Evolutionary conservation across 2,888 invertebrate species (phyloP), one percentile per base, ranked within the genome.

Genomic region (Synergus japonicus): DNA sequence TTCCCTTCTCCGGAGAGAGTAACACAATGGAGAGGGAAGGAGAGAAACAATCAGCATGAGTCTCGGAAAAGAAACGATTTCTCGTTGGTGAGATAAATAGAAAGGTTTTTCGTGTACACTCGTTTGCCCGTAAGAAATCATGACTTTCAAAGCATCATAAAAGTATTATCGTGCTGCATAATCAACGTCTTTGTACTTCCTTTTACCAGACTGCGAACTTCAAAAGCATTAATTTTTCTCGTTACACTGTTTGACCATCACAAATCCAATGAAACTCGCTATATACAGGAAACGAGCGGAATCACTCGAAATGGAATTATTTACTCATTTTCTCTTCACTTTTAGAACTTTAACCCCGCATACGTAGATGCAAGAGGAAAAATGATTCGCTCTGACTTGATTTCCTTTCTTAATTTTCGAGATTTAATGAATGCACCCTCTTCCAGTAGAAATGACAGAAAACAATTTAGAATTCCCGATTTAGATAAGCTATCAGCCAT

Each of bases 21-120:
- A 78, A 76, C 37, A 73, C 49, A 73, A 29, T 73, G 29, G 0
- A 54, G 4, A 73, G n/a, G 69, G 13, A 73, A 73, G 73, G 73
- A 73, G 54, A 73, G 73, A 73, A 73, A 73, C 73, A 73, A 73
- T 73, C 73, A 73, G 49, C 73, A 58, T 73, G 73, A 73, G 73
- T 73, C 73, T 73, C 5, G 54, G 54, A 73, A 73, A 73, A 73
- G 18, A 58, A 73, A 73, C 73, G 54, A 73, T 73, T 73, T 73
- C 73, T 73, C 73, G 54, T 58, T 73, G 73, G 67, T 67, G 67
- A 73, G 54, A 73, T 73, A 73, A 73, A 73, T 73, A 73, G 73
- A 73, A 73, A 73, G 73, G 73, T 41, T 73, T 73, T 73, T 73
- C 54, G 73, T 73, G 73, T 73, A 73, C 54, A 73, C 73, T 73